Percentiles rank a stretch among this genome's conserved stretches.
Conservation (phyloP, 2,797 vertebrate species). For the Botia almorhae region DNA sequence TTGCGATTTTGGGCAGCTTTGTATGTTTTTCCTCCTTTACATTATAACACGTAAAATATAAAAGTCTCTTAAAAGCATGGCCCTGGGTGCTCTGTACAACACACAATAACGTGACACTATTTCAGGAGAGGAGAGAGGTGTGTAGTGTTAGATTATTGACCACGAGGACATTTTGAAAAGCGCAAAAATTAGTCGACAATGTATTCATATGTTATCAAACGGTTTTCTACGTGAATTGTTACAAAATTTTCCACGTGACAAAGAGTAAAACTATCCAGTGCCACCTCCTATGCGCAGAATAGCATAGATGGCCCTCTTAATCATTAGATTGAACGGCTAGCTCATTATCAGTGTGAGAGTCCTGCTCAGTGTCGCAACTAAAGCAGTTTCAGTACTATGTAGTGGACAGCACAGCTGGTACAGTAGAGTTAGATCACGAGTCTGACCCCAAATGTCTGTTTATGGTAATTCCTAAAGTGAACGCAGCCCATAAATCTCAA, state of each 20-base stretch:
- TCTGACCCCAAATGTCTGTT: not conserved
- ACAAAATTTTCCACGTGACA: not conserved
- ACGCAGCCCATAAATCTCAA: not conserved
- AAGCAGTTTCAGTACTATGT: conserved; percentile 57
- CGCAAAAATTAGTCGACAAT: not conserved
- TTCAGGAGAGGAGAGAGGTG: conserved; percentile 19
- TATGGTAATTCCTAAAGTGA: not conserved
- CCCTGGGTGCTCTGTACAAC: not conserved
- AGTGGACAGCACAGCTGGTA: conserved; percentile 54
- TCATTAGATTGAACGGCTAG: not conserved
- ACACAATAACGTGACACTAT: conserved; percentile 27
- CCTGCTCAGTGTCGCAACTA: not conserved
- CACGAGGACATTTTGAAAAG: conserved; percentile 40
- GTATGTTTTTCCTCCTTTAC: not conserved
- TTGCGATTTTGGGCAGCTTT: not conserved
- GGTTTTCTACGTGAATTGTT: not conserved
- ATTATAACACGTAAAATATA: conserved; percentile 2
- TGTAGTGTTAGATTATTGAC: conserved; percentile 15
- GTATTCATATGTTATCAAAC: not conserved
- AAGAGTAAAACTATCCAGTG: not conserved
- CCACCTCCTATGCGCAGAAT: not conserved
- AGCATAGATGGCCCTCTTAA: not conserved
- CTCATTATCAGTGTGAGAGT: not conserved
- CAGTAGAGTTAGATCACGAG: conserved; percentile 9
- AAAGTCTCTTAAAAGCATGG: not conserved